Conservation (phyloP, 2,888 invertebrate genomes). For the Dasypolia templi region DNA sequence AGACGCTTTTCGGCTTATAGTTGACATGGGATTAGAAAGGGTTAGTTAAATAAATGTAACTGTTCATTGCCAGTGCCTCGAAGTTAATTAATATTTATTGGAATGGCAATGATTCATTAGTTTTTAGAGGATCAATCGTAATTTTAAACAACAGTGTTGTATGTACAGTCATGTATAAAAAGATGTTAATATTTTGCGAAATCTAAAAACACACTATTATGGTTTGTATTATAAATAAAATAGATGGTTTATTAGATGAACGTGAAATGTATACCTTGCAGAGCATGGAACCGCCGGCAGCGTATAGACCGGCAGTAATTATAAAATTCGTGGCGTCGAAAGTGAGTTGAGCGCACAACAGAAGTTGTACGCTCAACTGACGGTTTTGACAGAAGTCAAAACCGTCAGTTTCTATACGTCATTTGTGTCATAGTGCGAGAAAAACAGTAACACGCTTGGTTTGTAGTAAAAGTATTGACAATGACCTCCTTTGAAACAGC, state of each 20-base stretch:
- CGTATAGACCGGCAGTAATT: neutral
- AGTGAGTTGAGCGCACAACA: neutral
- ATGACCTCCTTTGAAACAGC: neutral
- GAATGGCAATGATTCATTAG: constrained; percentile 21
- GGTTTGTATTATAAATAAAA: neutral
- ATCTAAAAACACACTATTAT: neutral
- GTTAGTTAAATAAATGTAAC: neutral
- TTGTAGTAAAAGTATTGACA: neutral
- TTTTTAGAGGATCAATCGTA: constrained; percentile 3
- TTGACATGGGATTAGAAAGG: constrained; percentile 9
- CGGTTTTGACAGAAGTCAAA: too few species aligned
- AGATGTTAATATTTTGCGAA: neutral
- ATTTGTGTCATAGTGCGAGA: neutral
- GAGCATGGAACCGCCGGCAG: neutral
- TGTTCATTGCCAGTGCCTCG: constrained; percentile 2
- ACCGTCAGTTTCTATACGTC: neutral
- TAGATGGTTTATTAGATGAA: neutral
- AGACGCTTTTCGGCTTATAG: neutral
- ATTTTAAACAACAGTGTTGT: constrained; percentile 31
- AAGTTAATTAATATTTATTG: constrained; percentile 3
- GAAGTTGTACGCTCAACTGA: too few species aligned
- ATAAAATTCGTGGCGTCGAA: neutral
- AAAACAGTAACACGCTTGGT: neutral
- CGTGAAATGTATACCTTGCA: neutral
- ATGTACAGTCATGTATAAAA: constrained; percentile 5